Base-by-base conservation (phyloP, 2,888 invertebrate genomes). In the Camptogramma bilineatum region DNA sequence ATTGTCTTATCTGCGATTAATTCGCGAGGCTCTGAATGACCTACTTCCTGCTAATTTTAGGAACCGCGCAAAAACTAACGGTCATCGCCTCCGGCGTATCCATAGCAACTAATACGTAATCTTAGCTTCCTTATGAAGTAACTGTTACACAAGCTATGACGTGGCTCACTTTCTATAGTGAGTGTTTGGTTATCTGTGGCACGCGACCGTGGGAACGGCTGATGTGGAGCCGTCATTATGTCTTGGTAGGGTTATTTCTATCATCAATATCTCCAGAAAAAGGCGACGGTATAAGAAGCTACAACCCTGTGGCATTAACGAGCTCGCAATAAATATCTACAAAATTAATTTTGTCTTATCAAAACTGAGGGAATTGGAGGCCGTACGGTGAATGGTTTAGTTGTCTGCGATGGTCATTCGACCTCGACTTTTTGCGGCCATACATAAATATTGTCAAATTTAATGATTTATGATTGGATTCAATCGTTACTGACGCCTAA, bases 21-120 rank as follows among this genome's bases (percentile, higher is more conserved):
- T 62, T 56, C 56, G 24, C 60, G 56, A 67, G 63, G 59, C 52
- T 67, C 59, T 54, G 54, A 48, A 52, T 60, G 66, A 67, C 66
- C 66, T 57, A 67, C 50, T 60, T 67, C 52, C 54, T 50, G 56
- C 66, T 63, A 60, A 67, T 63, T 60, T 67, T 67, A 66, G 66
- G 63, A 63, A 53, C 39, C 34, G 66, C 62, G 66, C 60, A 63
- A 59, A 66, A 66, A 63, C 55, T 63, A 59, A 53, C 56, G 63
- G 55, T 57, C 60, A 51, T 39, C 63, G 63, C 39, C 54, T 18
- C 61, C 18, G 46, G 19, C 52, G 4, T 19, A 31, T 56, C 42
- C 19, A 57, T 62, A 58, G 52, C 53, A 53, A 66, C 66, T 54
- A 17, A 42, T 48, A 48, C 28, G 16, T 54, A 21, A 57, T 57